Evolutionary conservation across 2,797 vertebrate genomes (phyloP), one percentile per base, ranked within the genome.

Genomic region (Chrysolophus pictus): DNA sequence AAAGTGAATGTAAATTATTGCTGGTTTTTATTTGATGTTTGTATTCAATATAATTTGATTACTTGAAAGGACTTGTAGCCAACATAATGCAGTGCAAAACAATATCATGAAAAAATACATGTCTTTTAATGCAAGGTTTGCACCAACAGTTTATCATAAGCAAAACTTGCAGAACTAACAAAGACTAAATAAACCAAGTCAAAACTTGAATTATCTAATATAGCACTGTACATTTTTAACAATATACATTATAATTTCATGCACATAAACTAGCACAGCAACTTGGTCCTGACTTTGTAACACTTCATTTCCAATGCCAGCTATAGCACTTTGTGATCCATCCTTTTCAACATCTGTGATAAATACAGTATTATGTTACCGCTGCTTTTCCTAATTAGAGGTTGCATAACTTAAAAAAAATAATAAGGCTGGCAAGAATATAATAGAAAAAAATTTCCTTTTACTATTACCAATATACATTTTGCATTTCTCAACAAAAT

Each of bases 91-190:
- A 93, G 92, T 73, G 87, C 28, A 84, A 96, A 97, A 97, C 82
- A 84, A 68, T 96, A 96, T 97, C 91, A 97, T 97, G 96, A 98
- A 97, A 98, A 98, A 97, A 97, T 97, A 97, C 96, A 97, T 97
- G 92, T 90, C 77, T 97, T 91, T 95, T 97, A 97, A 97, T 97
- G 96, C 90, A 96, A 96, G 51, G 72, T 77, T 92, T 94, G 85
- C 95, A 96, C 63, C 63, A 7, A 97, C 93, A 95, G 91, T 97
- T 97, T 97, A 87, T 97, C 95, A 97, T 41, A 90, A 70, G 91
- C 77, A 95, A 96, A 97, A 96, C 96, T 90, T 97, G 96, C 96
- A 95, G 96, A 97, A 97, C 97, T 96, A 96, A 97, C 97, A 97
- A 82, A 94, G 92, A 91, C 56, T 93, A 97, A 97, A 96, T 95